A percentile compares a stretch with the other conserved stretches of the same genome.
Conservation (phyloP, 2,797 vertebrate species). For the Melopsittacus undulatus region DNA sequence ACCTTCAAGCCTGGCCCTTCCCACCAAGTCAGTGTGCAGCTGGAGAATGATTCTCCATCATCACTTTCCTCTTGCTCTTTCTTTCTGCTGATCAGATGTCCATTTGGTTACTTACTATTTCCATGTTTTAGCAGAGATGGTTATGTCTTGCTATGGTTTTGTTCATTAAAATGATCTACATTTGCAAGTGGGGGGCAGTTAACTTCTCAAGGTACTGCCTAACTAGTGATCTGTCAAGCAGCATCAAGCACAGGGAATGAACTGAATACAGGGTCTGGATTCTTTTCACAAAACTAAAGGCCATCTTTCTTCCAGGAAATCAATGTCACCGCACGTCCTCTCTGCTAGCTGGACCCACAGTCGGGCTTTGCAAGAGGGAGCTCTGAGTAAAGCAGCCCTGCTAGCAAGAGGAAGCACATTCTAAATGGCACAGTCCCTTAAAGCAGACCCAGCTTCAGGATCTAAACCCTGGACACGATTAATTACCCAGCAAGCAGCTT, state of each 20-base stretch:
- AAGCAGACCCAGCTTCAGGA: slow-evolving; percentile 36
- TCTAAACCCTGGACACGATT: slow-evolving; percentile 62
- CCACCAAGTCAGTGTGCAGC: not conserved
- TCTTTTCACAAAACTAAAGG: not conserved
- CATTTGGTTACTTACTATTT: not conserved
- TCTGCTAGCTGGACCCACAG: not conserved
- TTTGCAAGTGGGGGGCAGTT: not conserved
- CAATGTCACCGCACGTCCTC: not conserved
- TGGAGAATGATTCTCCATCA: not conserved
- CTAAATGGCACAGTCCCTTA: slow-evolving; percentile 14
- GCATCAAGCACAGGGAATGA: not conserved
- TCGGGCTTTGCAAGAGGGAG: not conserved
- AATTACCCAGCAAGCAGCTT: slow-evolving; percentile 72
- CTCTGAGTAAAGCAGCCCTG: not conserved
- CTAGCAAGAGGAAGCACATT: not conserved
- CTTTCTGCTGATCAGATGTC: not conserved
- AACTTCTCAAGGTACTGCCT: not conserved
- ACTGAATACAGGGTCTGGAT: not conserved
- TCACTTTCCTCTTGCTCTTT: not conserved
- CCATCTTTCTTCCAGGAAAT: not conserved
- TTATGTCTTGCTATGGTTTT: not conserved
- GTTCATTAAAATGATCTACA: not conserved
- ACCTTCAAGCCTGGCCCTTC: not conserved
- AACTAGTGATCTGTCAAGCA: not conserved
- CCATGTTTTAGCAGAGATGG: not conserved